A percentile compares a stretch with the other conserved stretches of the same genome.
Evolutionary conservation across 2,888 invertebrate species (phyloP).

Genomic region (Argyra leucocephala): DNA sequence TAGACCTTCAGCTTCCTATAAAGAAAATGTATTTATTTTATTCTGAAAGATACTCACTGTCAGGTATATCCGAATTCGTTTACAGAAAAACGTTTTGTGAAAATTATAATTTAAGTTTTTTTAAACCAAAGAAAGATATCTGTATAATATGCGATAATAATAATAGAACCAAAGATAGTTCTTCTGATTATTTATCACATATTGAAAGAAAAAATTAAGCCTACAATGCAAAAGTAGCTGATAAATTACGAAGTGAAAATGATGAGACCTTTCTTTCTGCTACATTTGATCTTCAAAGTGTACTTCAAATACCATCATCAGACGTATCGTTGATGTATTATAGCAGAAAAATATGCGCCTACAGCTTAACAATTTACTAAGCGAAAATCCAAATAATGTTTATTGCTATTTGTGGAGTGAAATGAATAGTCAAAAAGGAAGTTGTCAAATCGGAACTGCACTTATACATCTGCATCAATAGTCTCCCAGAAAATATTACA

Average conservation of each 20-base stretch:
- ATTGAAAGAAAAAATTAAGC: slow-evolving; percentile 12
- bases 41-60: background rate
- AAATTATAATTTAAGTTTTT: slow-evolving; percentile 15
- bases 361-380: slow-evolving; percentile 33
- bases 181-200: slow-evolving; percentile 10
- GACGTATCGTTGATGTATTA: slow-evolving; percentile 31
- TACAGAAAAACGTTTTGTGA: slow-evolving; percentile 11
- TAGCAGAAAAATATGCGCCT: slow-evolving; percentile 28
- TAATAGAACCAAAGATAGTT: slow-evolving; percentile 11
- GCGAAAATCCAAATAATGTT: slow-evolving; percentile 16
- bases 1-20: background rate
- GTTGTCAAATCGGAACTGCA: slow-evolving; percentile 26
- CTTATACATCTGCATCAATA: slow-evolving; percentile 23
- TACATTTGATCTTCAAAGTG: slow-evolving; percentile 31
- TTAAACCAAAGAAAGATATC: slow-evolving; percentile 14
- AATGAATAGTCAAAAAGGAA: slow-evolving; percentile 11
- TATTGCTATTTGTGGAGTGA: slow-evolving; percentile 28
- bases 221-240: too few relatives aligned
- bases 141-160: slow-evolving; percentile 13
- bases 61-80: background rate
- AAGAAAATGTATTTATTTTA: background rate
- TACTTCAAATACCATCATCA: slow-evolving; percentile 30
- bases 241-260: slow-evolving; percentile 11
- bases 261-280: slow-evolving; percentile 25
- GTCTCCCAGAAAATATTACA: slow-evolving; percentile 12